Evolutionary conservation across 2,113 vertebrate genomes (phyloP), one percentile per base, ranked within the genome.

Genomic region (Megalops atlanticus): DNA sequence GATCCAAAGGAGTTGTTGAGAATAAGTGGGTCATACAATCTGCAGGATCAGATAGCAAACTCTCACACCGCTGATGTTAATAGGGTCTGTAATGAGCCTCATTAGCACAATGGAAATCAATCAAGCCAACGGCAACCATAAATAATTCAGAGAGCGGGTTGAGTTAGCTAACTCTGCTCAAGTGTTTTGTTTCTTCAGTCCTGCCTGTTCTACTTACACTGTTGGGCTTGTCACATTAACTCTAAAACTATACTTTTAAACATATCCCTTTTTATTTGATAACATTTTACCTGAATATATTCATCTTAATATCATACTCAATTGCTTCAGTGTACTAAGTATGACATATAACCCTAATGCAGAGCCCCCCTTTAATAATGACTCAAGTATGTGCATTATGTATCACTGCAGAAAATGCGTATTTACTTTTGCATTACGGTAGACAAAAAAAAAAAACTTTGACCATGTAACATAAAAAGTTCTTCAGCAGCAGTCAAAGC

Each of bases 71-170:
- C 74, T 77, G 87, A 81, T 91, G 87, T 86, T 92, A 93, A 91
- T 87, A 92, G 82, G 83, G 41, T 83, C 87, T 85, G 91, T 94
- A 95, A 94, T 92, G 91, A 94, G 92, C 79, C 89, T 92, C 92
- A 91, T 94, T 94, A 93, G 80, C 85, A 91, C 87, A 87, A 85
- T 80, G 88, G 87, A 89, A 93, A 91, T 91, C 90, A 91, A 93
- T 92, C 84, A 84, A 89, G 87, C 90, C 85, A 89, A 91, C 83
- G 82, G 89, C 86, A 68, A 79, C 73, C 70, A 92, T 95, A 86
- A 91, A 94, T 89, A 87, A 93, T 94, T 93, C 86, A 94, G 71
- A 45, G 76, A 86, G 79, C 78, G 39, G 85, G 87, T 82, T 86
- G 89, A 84, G 84, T 76, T 68, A 82, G 74, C 75, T 83, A 81